Evolutionary conservation across 2,797 vertebrate species (phyloP).

Genomic region (Pseudochirops corinnae): DNA sequence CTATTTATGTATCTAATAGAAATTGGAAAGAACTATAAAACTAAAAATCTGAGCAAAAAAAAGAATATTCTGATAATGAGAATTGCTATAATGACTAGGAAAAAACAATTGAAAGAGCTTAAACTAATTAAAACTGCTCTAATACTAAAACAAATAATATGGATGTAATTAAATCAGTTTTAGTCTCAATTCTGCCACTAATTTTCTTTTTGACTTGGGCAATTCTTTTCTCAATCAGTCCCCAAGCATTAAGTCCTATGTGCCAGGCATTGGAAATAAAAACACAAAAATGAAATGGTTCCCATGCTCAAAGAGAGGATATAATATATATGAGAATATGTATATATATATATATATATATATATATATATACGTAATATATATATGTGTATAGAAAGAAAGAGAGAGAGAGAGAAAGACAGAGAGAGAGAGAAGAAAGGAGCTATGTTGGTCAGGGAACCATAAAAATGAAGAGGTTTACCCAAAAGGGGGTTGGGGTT

Average conservation of each 20-base stretch:
- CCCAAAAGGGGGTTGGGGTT: too few relatives aligned
- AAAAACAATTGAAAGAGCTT: background rate
- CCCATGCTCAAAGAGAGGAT: background rate
- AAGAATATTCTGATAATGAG: constrained; percentile 15
- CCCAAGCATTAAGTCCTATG: background rate
- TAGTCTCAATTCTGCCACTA: background rate
- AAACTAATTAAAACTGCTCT: background rate
- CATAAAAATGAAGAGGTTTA: too few relatives aligned
- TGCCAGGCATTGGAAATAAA: background rate
- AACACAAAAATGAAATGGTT: background rate
- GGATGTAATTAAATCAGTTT: background rate
- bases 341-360: background rate
- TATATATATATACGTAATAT: too few relatives aligned
- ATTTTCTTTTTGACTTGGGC: background rate
- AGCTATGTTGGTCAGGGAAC: too few relatives aligned
- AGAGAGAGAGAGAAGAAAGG: too few relatives aligned
- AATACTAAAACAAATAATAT: background rate
- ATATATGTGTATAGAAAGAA: too few relatives aligned
- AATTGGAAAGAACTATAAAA: constrained; percentile 14
- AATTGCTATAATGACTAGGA: background rate
- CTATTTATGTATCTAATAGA: background rate
- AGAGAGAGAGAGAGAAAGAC: too few relatives aligned
- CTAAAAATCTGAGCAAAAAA: constrained; percentile 24
- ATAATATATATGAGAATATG: background rate
- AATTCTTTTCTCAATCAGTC: background rate